Evolutionary conservation across 2,113 vertebrate species (phyloP), one percentile per base, ranked within the genome.

Genomic region (Chrysemys picta): DNA sequence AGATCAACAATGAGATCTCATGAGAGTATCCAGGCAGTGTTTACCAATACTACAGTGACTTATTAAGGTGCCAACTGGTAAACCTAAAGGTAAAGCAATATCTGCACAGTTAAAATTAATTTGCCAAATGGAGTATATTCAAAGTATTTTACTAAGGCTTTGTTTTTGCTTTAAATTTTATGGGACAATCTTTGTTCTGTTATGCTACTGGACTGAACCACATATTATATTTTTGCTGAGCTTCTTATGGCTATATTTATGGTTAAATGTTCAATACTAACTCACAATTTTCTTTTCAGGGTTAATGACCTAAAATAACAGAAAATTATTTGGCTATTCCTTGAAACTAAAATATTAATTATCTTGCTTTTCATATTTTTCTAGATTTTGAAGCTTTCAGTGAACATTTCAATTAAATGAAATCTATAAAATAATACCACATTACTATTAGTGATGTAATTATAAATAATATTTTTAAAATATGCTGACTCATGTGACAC

Each of bases 401-500:
- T 38, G 35, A 57, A 5, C 21, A 89, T 94, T 89, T 89, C 84
- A 81, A 21, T 10, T 35, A 89, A n/a, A 76, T 25, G 14, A 69
- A 45, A 1, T 9, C 12, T 62, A 31, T 29, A 72, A 87, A 95
- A 65, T 4, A 5, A 84, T 75, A 21, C 27, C 4, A 11, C 49
- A 82, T 91, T 88, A 59, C 49, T 35, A 45, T 47, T n/a, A 69
- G 62, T 81, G 5, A 22, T 92, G 80, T 88, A 89, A 89, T 91
- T 91, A 53, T 5, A 47, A 27, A 69, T 92, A 93, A 49, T 80
- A 3, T 85, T 84, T 69, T 80, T 91, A 0, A 0, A 84, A 92
- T 54, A 52, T 27, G 62, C 78, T 87, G 90, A 97, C 57, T 95
- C 91, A 94, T 52, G 22, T 65, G 79, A 87, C 75, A 91, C n/a